These are phyloP conservation scores for Nicator chloris DNA, from an alignment of 2,113 vertebrate species.

Conservation along the genomic window DNA sequence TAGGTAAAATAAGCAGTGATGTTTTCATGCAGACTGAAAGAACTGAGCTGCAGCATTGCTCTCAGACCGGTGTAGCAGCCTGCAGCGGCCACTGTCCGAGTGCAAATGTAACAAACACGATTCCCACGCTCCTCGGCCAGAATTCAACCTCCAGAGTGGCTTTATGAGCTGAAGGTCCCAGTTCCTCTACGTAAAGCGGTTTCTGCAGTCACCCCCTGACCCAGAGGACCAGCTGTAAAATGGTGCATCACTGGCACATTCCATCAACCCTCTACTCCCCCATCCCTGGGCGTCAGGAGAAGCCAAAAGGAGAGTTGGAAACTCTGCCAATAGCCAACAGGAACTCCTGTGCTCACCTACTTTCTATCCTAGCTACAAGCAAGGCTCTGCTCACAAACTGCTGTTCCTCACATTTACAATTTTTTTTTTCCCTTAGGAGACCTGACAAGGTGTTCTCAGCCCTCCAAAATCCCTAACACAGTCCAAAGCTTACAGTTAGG, in stretches of 20 bases:
- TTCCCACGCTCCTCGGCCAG: neutral
- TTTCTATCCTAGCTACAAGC: neutral
- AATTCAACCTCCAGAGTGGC: neutral
- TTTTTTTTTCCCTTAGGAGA: neutral
- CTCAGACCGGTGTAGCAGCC: neutral
- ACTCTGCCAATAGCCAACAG: neutral
- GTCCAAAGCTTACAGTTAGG: neutral
- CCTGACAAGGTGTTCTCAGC: neutral
- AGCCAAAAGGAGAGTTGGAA: neutral
- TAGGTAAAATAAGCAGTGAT: neutral
- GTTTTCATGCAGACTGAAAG: neutral
- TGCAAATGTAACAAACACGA: neutral
- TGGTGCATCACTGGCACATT: neutral
- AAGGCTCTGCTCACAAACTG: neutral
- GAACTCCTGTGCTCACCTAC: neutral
- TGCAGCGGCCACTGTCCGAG: neutral
- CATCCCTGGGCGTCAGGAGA: neutral
- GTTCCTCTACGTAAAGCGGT: rapidly evolving
- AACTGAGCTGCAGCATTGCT: neutral
- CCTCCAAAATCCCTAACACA: neutral
- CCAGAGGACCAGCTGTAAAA: neutral
- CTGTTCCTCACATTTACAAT: neutral
- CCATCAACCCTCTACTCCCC: no score
- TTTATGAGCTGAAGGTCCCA: neutral
- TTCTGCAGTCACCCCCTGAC: neutral